Evolutionary conservation across 2,797 vertebrate genomes (phyloP).

Genomic region (Alcedo quadribrachys): DNA sequence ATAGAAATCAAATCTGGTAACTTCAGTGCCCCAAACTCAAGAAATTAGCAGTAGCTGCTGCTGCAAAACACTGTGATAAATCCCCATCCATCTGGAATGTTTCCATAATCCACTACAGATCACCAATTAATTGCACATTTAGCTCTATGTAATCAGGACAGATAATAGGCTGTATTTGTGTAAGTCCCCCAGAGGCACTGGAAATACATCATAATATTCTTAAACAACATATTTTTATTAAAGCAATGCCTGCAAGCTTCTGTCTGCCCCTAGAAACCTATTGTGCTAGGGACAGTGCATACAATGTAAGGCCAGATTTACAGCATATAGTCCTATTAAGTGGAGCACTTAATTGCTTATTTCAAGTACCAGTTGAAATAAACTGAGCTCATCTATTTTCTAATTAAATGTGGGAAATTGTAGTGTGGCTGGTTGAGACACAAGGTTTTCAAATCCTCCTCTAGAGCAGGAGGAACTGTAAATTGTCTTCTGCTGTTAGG

Average conservation of each 20-base stretch:
- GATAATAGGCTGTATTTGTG: conserved; percentile 39
- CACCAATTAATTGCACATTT: conserved; percentile 53
- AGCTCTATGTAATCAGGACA: conserved; percentile 31
- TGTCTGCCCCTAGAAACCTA: neutral
- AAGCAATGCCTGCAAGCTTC: conserved; percentile 7
- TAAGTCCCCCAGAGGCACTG: conserved; percentile 12
- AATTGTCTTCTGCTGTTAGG: neutral
- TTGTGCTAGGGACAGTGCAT: neutral
- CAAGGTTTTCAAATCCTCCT: conserved; percentile 4
- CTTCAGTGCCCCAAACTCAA: neutral
- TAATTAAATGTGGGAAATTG: conserved; percentile 56
- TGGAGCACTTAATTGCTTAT: conserved; percentile 58
- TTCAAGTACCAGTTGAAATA: conserved; percentile 48
- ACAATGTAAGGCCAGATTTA: conserved; percentile 31
- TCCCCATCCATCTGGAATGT: conserved; percentile 7
- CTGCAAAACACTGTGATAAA: conserved; percentile 21
- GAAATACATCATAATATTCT: conserved; percentile 52
- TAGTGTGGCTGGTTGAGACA: neutral
- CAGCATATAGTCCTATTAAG: conserved; percentile 6
- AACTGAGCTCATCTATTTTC: conserved; percentile 56
- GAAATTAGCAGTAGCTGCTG: neutral
- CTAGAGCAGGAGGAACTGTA: neutral
- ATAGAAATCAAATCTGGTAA: neutral
- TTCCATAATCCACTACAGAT: conserved; percentile 50
- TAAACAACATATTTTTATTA: conserved; percentile 39